Evolutionary conservation across 92 coral and sea anemone species (phyloP).

Genomic region (Epizoanthus stellaris): DNA sequence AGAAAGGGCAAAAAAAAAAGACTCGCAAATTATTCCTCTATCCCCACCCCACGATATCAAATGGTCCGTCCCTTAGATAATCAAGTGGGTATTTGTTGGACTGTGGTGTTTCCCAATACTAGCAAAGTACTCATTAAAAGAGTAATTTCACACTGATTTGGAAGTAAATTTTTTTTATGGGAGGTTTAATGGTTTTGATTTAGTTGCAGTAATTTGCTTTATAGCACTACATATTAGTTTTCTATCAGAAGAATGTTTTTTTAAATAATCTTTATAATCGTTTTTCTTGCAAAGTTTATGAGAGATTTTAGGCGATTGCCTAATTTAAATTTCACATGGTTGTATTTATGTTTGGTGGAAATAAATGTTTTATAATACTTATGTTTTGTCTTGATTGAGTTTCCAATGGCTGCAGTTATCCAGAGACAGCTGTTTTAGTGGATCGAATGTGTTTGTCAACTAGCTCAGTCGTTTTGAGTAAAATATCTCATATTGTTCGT

Average conservation of each 20-base stretch:
- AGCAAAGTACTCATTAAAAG: slow-evolving; percentile 1
- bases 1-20: too few species aligned
- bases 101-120: not conserved
- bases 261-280: not conserved
- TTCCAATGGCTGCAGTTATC: slow-evolving; percentile 3
- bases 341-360: not conserved
- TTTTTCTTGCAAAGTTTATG: not conserved
- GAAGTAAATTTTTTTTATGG: not conserved
- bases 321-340: not conserved
- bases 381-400: slow-evolving; percentile 13
- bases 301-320: not conserved
- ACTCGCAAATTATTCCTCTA: too few species aligned
- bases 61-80: too few species aligned
- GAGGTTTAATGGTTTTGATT: slow-evolving; percentile 2
- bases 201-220: not conserved
- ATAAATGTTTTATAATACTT: not conserved
- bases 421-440: slow-evolving; percentile 39
- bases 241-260: not conserved
- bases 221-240: not conserved
- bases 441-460: slow-evolving; percentile 51
- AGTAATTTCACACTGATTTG: not conserved
- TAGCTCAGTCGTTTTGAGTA: not conserved
- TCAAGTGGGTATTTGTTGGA: too few species aligned
- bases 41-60: too few species aligned
- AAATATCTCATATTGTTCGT: too few species aligned